phyloP scores from a whole-genome alignment of 35 echinoderm and acorn worm species.

The Strongylocentrotus purpuratus region DNA sequence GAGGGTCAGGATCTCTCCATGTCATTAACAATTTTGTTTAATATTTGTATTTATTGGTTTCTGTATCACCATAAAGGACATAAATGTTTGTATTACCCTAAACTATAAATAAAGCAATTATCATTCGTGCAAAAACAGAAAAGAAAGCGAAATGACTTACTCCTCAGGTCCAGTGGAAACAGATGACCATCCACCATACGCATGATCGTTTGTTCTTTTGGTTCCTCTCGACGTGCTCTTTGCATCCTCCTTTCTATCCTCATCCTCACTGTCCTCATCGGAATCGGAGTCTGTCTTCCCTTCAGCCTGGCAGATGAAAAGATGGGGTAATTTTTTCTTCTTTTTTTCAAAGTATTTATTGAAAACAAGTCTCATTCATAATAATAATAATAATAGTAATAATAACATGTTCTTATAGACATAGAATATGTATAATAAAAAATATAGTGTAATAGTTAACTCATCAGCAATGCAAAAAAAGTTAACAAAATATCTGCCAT shows the following conservation, averaged over 20 bases:
- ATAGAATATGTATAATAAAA: too few relatives aligned
- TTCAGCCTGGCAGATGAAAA: too few relatives aligned
- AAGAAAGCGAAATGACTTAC: not conserved
- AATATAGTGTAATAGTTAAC: too few relatives aligned
- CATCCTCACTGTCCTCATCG: not conserved
- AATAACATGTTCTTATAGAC: too few relatives aligned
- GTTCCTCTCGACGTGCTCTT: slow-evolving; percentile 27
- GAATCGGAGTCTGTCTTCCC: not conserved
- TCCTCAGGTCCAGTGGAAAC: slow-evolving; percentile 2
- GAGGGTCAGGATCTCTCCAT: not conserved
- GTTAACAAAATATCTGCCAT: too few relatives aligned
- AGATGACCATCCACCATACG: slow-evolving; percentile 55
- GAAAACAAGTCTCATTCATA: too few relatives aligned
- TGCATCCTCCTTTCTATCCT: slow-evolving; percentile 24
- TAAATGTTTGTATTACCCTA: not conserved
- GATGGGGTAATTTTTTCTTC: too few relatives aligned
- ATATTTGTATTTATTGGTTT: not conserved
- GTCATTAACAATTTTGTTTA: not conserved
- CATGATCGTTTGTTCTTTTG: slow-evolving; percentile 28
- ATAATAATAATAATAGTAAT: too few relatives aligned
- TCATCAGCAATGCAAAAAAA: too few relatives aligned
- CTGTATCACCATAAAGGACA: not conserved
- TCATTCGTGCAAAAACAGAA: not conserved
- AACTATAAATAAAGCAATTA: too few relatives aligned
- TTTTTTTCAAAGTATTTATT: too few relatives aligned